phyloP scores from a whole-genome alignment of 1,140 invertebrate species.

The Brachionus plicatilis region DNA sequence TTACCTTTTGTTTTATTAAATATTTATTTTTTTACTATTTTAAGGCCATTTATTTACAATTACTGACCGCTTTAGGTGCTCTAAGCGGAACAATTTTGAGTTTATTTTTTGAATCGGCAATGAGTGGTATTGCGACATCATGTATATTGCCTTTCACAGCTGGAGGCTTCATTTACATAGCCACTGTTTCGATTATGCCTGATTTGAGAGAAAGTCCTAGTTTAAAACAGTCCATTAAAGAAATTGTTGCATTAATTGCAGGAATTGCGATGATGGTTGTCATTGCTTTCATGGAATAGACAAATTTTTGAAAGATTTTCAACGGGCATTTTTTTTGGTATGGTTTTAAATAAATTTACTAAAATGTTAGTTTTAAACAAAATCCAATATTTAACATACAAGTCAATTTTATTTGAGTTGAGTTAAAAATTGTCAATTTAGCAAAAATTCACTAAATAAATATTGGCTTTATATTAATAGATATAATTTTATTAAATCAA shows the following conservation, averaged over 20 bases:
- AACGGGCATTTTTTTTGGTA: not conserved
- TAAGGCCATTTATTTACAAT: constrained; percentile 76
- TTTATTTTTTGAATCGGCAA: constrained; percentile 46
- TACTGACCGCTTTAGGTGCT: constrained; percentile 87
- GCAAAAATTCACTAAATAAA: not conserved
- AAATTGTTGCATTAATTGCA: constrained; percentile 32
- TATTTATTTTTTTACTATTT: not conserved
- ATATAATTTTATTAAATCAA: not conserved
- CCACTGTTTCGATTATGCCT: constrained; percentile 90
- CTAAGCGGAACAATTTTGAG: constrained; percentile 77
- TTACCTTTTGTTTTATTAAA: constrained; percentile 51
- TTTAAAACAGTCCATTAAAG: constrained; percentile 10
- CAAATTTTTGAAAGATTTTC: not conserved
- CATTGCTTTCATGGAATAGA: constrained; percentile 24
- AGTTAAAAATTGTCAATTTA: not conserved
- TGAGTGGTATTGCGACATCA: constrained; percentile 65
- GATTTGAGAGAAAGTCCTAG: constrained; percentile 65
- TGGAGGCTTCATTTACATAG: constrained; percentile 96
- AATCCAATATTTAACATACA: not conserved
- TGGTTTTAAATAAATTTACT: not conserved
- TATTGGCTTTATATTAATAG: no score
- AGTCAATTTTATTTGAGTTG: not conserved
- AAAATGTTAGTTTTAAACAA: not conserved
- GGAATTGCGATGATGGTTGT: constrained; percentile 37
- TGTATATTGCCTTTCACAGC: constrained; percentile 92